These are phyloP conservation scores for Aphelenchoides besseyi DNA, from an alignment of 1,140 invertebrate species.

Conservation along the genomic window DNA sequence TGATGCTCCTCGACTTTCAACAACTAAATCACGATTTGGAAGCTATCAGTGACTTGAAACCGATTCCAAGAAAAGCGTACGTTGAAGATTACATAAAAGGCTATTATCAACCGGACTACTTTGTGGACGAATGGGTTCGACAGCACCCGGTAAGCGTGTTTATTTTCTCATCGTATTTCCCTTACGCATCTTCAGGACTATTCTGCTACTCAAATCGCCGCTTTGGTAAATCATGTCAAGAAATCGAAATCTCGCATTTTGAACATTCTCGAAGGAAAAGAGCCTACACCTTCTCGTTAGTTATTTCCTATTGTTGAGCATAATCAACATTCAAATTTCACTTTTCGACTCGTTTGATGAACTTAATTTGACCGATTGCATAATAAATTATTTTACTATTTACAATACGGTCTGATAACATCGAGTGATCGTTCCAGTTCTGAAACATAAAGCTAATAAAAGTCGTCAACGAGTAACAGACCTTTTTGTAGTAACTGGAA, in stretches of 20 bases:
- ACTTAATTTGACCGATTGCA: not conserved
- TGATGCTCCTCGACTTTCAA: conserved; percentile 96
- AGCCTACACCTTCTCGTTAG: not conserved
- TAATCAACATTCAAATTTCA: conserved; percentile 15
- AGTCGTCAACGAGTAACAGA: not conserved
- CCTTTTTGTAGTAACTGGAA: conserved; percentile 20
- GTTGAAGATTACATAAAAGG: conserved; percentile 93
- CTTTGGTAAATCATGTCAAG: conserved; percentile 78
- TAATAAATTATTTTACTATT: conserved; percentile 18
- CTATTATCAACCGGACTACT: conserved; percentile 83
- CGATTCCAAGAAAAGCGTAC: conserved; percentile 81
- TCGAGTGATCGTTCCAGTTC: conserved; percentile 13
- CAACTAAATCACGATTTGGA: conserved; percentile 88
- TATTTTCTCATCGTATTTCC: too few relatives aligned
- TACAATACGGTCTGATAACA: not conserved
- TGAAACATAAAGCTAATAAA: conserved; percentile 3
- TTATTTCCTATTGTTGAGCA: not conserved
- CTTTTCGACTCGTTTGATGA: not conserved
- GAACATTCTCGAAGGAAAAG: conserved; percentile 43
- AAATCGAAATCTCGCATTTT: conserved; percentile 67
- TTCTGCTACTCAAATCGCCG: conserved; percentile 78
- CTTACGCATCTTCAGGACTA: conserved; percentile 71
- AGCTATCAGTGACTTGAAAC: conserved; percentile 72
- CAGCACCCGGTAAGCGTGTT: conserved; percentile 71
- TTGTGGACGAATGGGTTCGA: conserved; percentile 82